These are phyloP conservation scores for Bicyclus anynana DNA, from an alignment of 1,140 invertebrate genomes.

Conservation along the genomic window DNA sequence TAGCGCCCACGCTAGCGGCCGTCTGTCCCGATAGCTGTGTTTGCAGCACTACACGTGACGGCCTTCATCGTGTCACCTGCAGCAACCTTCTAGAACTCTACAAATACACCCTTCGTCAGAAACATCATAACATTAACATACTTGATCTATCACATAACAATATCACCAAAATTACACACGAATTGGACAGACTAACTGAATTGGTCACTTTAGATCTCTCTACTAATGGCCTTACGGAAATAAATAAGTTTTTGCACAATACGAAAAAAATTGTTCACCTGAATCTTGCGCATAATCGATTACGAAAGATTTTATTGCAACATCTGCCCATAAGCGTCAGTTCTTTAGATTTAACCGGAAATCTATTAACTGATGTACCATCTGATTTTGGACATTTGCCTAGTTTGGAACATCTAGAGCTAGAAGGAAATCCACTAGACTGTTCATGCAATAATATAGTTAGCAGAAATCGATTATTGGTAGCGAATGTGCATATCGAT, in stretches of 20 bases:
- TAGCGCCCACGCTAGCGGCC: slow-evolving; percentile 44
- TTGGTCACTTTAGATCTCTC: slow-evolving; percentile 78
- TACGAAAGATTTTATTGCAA: slow-evolving; percentile 71
- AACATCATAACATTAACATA: slow-evolving; percentile 75
- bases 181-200: slow-evolving; percentile 77
- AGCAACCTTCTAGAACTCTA: slow-evolving; percentile 61
- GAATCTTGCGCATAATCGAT: slow-evolving; percentile 78
- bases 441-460: slow-evolving; percentile 80
- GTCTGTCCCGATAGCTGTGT: slow-evolving; percentile 63
- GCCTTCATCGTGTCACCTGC: slow-evolving; percentile 63
- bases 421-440: slow-evolving; percentile 79
- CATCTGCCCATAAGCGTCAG: slow-evolving; percentile 79
- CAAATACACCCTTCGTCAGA: slow-evolving; percentile 69
- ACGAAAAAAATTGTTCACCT: slow-evolving; percentile 79
- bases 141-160: slow-evolving; percentile 79
- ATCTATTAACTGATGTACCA: slow-evolving; percentile 78
- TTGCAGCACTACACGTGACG: slow-evolving; percentile 63
- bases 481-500: slow-evolving; percentile 75
- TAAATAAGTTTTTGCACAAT: slow-evolving; percentile 76
- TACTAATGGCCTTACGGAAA: slow-evolving; percentile 76
- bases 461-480: slow-evolving; percentile 74
- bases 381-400: slow-evolving; percentile 73
- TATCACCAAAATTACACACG: slow-evolving; percentile 75
- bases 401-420: slow-evolving; percentile 76
- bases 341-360: slow-evolving; percentile 80